Conservation (phyloP, 1,140 invertebrate species). For the Drosophila kanapiae region DNA sequence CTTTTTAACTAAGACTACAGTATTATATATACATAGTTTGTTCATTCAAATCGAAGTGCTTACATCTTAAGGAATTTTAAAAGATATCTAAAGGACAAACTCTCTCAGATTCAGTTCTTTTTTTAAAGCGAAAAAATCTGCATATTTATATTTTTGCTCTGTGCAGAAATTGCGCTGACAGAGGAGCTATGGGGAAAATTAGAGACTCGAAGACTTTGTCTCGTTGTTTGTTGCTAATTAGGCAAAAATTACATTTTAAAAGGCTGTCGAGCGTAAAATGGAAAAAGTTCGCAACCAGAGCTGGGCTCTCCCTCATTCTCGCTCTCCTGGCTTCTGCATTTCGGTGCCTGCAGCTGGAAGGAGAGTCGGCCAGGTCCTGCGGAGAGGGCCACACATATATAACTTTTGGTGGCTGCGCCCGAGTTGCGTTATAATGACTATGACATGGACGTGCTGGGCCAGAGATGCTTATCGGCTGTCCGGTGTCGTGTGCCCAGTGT, state of each 20-base stretch:
- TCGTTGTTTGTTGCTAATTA: conserved; percentile 82
- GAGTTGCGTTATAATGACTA: conserved; percentile 62
- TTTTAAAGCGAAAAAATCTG: not conserved
- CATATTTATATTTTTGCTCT: conserved; percentile 4
- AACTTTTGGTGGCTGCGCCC: conserved; percentile 62
- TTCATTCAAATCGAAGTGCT: not conserved
- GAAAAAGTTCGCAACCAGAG: conserved; percentile 65
- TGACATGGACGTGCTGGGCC: conserved; percentile 61
- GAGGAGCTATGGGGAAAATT: conserved; percentile 30
- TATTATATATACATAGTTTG: not conserved
- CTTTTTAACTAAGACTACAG: too few relatives aligned
- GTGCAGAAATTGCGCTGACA: conserved; percentile 11
- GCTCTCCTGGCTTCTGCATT: not conserved
- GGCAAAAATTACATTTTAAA: conserved; percentile 83
- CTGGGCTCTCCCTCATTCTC: conserved; percentile 21
- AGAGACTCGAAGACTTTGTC: conserved; percentile 36
- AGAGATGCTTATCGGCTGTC: conserved; percentile 29
- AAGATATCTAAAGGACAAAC: too few relatives aligned
- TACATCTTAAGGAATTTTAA: not conserved
- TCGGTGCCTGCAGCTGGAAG: conserved; percentile 26
- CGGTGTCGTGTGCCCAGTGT: not conserved
- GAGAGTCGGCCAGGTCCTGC: conserved; percentile 49
- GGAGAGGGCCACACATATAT: conserved; percentile 23
- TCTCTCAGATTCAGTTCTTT: not conserved
- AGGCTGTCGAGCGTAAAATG: conserved; percentile 77